Base-by-base conservation (phyloP, 2,113 vertebrate species). In the Elephas maximus region DNA sequence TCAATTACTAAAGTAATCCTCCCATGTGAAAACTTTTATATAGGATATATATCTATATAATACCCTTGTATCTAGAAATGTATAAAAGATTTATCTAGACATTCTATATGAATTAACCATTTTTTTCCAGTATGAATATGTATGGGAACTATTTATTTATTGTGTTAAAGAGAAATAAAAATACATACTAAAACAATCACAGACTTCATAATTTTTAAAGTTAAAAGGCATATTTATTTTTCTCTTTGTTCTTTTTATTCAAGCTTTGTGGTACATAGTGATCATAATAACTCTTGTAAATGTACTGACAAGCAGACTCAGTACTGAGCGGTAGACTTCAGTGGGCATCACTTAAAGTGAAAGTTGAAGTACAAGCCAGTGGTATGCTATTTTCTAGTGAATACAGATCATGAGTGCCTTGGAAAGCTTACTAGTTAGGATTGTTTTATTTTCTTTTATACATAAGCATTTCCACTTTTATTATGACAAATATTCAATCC, bases 391-490 rank as follows among this genome's bases (percentile, higher is more conserved):
- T 76, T 89, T 37, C 53, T 74, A 41, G 14, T 62, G 41, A 7
- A 81, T 6, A 51, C 2, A n/a, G 23, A 9, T 14, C 44, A 74
- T 8, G 1, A 65, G 67, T 48, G 28, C 0, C 12, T 60, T 63
- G 76, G 79, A 97, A 82, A 41, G 0, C 0, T 10, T 12, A 91
- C 2, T 4, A 96, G 80, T 51, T 57, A 90, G 60, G 37, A 53
- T 90, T 20, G 11, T 9, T 95, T 86, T 17, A 45, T 90, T 94
- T 83, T 0, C 2, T 97, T 23, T 93, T 94, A 23, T 18, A 23
- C 20, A 24, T 37, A 93, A 77, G 5, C 1, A 28, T 81, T 92
- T 94, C 5, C 10, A 51, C n/a, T 81, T 90, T 74, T 51, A 23
- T 65, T 84, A 28, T 30, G 2, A 33, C 5, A 90, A 94, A n/a